Base-by-base conservation (phyloP, 1,140 invertebrate genomes). In the Cherax destructor region DNA sequence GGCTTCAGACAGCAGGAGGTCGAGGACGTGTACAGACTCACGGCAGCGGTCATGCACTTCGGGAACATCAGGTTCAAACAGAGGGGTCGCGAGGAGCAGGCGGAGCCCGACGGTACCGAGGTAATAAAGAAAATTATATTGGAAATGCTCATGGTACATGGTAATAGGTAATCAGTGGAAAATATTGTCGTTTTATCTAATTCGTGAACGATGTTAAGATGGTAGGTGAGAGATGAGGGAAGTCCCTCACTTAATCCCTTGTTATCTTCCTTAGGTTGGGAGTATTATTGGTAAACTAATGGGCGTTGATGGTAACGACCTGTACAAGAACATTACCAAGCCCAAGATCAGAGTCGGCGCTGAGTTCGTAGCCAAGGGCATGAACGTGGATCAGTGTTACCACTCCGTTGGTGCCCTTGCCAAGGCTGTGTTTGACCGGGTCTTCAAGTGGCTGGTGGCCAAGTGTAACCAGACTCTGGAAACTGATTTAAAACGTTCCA, bases 1-100 rank as follows among this genome's bases (percentile, higher is more conserved):
- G 98, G 98, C 94, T 99, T 99, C 97, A 97, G 97, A 93, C 96
- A 97, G 95, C 96, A 98, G 94, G 99, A 99, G 95, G 99, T 99
- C 96, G 96, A 97, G 94, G 96, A 99, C 94, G 97, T 99, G 94
- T 99, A 99, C 97, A 98, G 97, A 95, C 98, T 99, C 95, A 99
- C 98, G 93, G 98, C 98, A 94, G 96, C 98, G 94, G 98, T 99
- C 94, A 98, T 99, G 97, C 98, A 86, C 91, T 77, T 92, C 77
- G 74, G 80, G 18, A 84, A 92, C 52, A 87, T 92, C 74, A 86
- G 78, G 69, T 92, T 91, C 77, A 91, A 86, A 61, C 78, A 81
- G 72, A 84, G 81, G 47, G 80, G 88, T 78, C 88, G 87, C 49
- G 87, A 88, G 61, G 83, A 91, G 77, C 83, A 86, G 81, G 85